Evolutionary conservation across 2,797 vertebrate genomes (phyloP).

Genomic region (Balearica regulorum): DNA sequence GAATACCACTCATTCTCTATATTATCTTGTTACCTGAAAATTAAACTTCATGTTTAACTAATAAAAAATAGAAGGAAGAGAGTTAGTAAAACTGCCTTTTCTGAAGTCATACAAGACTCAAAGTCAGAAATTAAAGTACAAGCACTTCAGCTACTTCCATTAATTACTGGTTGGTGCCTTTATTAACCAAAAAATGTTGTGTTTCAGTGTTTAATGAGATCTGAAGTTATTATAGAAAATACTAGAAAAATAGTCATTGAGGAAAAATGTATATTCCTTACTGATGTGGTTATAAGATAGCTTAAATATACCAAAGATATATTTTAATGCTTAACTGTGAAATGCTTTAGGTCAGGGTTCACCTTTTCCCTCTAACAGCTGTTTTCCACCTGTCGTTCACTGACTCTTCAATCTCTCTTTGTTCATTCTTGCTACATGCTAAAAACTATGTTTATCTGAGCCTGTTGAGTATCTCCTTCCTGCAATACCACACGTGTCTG

Average conservation of each 20-base stretch:
- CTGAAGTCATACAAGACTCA: background rate
- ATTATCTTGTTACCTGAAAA: background rate
- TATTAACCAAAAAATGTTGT: background rate
- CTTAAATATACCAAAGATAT: background rate
- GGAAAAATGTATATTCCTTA: background rate
- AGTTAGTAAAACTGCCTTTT: background rate
- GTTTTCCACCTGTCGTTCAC: background rate
- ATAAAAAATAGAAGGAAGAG: background rate
- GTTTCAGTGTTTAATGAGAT: background rate
- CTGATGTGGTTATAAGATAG: background rate
- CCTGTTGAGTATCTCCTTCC: background rate
- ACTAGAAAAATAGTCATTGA: background rate
- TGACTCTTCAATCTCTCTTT: background rate
- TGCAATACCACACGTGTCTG: fast-evolving
- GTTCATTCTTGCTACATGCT: background rate
- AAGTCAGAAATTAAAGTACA: background rate
- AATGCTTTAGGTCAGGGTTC: background rate
- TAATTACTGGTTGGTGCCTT: background rate
- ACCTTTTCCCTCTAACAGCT: background rate
- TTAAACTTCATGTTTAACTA: background rate
- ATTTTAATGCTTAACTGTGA: background rate
- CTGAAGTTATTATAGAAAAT: background rate
- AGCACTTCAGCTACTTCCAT: background rate
- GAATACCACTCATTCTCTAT: background rate
- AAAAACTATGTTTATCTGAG: background rate